A percentile compares a stretch with the other conserved stretches of the same genome.
Conservation (phyloP, 1,140 invertebrate species). For the Brachionus rubens region DNA sequence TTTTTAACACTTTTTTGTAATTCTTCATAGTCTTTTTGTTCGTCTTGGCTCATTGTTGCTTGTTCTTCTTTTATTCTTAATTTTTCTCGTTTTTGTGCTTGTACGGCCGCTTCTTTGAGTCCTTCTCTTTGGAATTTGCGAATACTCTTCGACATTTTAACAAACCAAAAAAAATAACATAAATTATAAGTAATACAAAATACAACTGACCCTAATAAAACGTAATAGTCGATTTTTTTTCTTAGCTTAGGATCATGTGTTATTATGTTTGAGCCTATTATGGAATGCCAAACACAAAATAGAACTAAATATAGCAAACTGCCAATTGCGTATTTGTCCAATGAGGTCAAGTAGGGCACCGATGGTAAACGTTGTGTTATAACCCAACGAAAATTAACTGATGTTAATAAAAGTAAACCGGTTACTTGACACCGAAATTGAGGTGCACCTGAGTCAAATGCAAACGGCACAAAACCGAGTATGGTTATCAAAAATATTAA, state of each 20-base stretch:
- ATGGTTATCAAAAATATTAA: constrained; percentile 44
- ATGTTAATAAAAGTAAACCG: constrained; percentile 38
- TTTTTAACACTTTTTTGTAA: constrained; percentile 22
- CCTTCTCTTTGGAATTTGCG: constrained; percentile 31
- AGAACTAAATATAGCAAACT: constrained; percentile 41
- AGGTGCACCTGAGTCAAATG: constrained; percentile 12
- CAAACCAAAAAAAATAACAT: constrained; percentile 31
- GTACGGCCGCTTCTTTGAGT: neutral
- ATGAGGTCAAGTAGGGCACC: constrained; percentile 34
- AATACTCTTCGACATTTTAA: constrained; percentile 38
- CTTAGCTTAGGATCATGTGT: neutral
- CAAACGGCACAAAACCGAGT: constrained; percentile 34
- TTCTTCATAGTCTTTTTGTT: constrained; percentile 27
- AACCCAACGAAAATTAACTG: constrained; percentile 45
- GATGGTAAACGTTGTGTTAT: constrained; percentile 39
- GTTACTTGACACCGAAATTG: constrained; percentile 45
- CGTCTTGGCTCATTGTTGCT: neutral
- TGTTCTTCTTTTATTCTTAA: neutral
- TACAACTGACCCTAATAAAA: neutral
- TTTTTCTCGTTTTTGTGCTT: neutral
- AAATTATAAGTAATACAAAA: constrained; percentile 37
- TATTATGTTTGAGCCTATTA: constrained; percentile 41
- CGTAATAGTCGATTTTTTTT: constrained; percentile 30
- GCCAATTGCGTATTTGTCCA: constrained; percentile 43
- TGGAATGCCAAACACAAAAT: constrained; percentile 47